Evolutionary conservation across 1,140 invertebrate species (phyloP).

Genomic region (Macrostomum lignano): DNA sequence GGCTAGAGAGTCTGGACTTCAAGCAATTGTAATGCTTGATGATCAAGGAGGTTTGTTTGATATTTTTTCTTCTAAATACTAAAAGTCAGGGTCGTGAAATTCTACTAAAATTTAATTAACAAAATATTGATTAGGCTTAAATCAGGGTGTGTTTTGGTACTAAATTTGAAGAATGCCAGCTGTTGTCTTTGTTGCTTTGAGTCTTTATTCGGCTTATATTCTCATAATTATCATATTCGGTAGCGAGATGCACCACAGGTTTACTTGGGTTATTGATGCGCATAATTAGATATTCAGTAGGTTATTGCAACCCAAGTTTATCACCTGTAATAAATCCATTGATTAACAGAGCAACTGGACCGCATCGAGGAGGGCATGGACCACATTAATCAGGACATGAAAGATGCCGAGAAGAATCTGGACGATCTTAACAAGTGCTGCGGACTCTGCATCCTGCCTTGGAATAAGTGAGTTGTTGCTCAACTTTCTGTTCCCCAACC

Average conservation of each 20-base stretch:
- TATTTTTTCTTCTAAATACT: too few relatives aligned
- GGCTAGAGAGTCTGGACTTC: slow-evolving; percentile 6
- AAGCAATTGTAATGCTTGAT: slow-evolving; percentile 6
- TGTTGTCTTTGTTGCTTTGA: background rate
- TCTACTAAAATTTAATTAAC: too few relatives aligned
- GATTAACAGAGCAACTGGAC: slow-evolving; percentile 89
- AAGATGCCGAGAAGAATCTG: slow-evolving; percentile 89
- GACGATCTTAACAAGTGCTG: slow-evolving; percentile 99
- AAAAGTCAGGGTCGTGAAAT: too few relatives aligned
- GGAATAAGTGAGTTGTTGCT: too few relatives aligned
- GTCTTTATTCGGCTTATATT: slow-evolving; percentile 1
- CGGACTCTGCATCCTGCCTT: slow-evolving; percentile 79
- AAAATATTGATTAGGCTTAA: too few relatives aligned
- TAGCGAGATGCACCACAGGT: too few relatives aligned
- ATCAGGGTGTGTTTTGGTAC: background rate
- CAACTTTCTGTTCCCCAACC: too few relatives aligned
- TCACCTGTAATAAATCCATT: too few relatives aligned
- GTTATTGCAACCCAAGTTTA: too few relatives aligned
- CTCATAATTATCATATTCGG: background rate
- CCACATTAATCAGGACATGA: slow-evolving; percentile 95
- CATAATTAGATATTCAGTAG: too few relatives aligned
- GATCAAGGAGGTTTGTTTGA: slow-evolving; percentile 7
- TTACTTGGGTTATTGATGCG: too few relatives aligned
- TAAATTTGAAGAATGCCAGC: background rate
- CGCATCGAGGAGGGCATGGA: slow-evolving; percentile 97